Conservation (phyloP, 2,888 invertebrate genomes). For the Mimachlamys varia region DNA sequence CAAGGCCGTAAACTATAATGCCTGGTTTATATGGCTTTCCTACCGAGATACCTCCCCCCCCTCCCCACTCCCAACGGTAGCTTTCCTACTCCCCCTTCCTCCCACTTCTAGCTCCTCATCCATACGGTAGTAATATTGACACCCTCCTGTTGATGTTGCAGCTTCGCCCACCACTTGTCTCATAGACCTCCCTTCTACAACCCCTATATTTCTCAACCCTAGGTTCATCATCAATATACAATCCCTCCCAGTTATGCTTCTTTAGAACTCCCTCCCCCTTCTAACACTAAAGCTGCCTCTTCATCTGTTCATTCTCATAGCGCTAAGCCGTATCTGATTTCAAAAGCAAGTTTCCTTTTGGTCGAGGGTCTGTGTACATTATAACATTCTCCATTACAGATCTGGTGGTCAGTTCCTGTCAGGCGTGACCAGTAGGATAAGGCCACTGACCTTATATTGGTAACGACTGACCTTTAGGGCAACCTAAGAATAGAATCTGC, state of each 20-base stretch:
- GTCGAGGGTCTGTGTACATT: too few species aligned
- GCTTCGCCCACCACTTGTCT: background rate
- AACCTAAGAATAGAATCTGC: background rate
- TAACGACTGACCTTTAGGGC: slow-evolving; percentile 8
- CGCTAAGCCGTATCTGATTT: background rate
- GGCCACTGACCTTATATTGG: slow-evolving; percentile 29
- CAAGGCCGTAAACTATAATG: background rate
- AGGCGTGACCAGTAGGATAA: slow-evolving; percentile 5
- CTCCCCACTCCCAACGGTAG: background rate
- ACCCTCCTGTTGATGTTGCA: background rate
- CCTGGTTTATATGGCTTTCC: background rate
- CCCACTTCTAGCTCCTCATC: background rate
- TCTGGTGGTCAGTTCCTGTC: background rate
- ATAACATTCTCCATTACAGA: background rate
- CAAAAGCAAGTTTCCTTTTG: background rate
- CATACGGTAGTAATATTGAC: background rate
- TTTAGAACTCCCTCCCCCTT: background rate
- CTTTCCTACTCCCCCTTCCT: background rate
- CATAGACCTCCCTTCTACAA: background rate
- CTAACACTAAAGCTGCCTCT: background rate
- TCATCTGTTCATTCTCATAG: background rate
- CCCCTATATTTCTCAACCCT: background rate
- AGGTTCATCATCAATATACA: too few species aligned
- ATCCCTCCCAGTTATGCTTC: background rate
- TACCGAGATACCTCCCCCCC: background rate